These are phyloP conservation scores for Rhynchophorus ferrugineus DNA, from an alignment of 1,140 invertebrate species.

Conservation along the genomic window DNA sequence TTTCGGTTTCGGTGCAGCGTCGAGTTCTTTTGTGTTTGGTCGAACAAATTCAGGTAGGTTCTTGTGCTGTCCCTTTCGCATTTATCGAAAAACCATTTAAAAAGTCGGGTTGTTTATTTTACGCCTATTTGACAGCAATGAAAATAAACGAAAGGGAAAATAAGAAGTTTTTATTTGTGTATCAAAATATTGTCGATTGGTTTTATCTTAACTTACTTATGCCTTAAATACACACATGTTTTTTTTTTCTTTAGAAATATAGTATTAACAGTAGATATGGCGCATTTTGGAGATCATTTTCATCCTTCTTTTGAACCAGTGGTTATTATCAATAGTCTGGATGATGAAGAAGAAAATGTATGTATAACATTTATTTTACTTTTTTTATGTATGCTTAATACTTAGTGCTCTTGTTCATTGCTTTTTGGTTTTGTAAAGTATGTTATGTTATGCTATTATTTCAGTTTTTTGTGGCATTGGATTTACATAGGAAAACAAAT, in stretches of 20 bases:
- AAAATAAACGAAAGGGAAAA: slow-evolving; percentile 26
- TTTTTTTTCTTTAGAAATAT: slow-evolving; percentile 1
- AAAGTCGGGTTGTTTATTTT: slow-evolving; percentile 33
- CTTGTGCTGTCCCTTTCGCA: background rate
- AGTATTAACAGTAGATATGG: slow-evolving; percentile 17
- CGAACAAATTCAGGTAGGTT: slow-evolving; percentile 3
- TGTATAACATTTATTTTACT: slow-evolving; percentile 3
- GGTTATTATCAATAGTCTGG: slow-evolving; percentile 32
- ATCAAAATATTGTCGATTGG: slow-evolving; percentile 15
- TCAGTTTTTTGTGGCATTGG: background rate
- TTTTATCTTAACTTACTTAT: slow-evolving; percentile 11
- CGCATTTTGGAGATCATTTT: slow-evolving; percentile 28
- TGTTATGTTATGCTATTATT: background rate
- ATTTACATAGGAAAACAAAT: background rate
- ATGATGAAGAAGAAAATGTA: slow-evolving; percentile 25
- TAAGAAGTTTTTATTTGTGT: background rate
- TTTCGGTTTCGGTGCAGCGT: slow-evolving; percentile 18
- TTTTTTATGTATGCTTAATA: background rate
- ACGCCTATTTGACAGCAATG: slow-evolving; percentile 28
- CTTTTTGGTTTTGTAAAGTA: background rate
- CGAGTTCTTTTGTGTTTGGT: slow-evolving; percentile 6
- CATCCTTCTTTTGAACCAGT: slow-evolving; percentile 31
- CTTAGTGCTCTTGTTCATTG: background rate
- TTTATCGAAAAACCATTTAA: slow-evolving; percentile 14
- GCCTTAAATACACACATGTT: slow-evolving; percentile 1